Percentiles rank a stretch among this genome's conserved stretches.
Evolutionary conservation across 2,888 invertebrate genomes (phyloP).

Genomic region (Xestia ashworthii): DNA sequence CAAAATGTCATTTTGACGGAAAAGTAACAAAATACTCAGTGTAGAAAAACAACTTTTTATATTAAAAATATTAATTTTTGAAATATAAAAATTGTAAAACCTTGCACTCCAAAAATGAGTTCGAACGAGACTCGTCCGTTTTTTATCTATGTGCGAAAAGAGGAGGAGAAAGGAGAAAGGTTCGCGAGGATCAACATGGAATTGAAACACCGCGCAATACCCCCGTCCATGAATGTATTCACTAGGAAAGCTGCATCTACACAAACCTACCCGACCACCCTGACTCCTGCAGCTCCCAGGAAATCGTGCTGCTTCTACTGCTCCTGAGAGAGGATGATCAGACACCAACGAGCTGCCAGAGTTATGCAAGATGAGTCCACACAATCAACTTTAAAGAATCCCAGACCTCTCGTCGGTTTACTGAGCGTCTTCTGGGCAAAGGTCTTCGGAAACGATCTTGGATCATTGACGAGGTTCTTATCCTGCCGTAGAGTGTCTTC

Average conservation of each 20-base stretch:
- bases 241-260: conserved; percentile 79
- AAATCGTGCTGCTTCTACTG: conserved; percentile 83
- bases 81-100: conserved; percentile 41
- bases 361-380: conserved; percentile 16
- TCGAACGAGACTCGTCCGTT: conserved; percentile 84
- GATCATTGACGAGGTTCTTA: conserved; percentile 73
- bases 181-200: conserved; percentile 85
- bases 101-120: conserved; percentile 72
- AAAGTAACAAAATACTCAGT: not conserved
- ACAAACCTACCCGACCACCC: conserved; percentile 83
- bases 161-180: conserved; percentile 87
- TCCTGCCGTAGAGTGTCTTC: conserved; percentile 77
- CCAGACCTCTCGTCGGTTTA: conserved; percentile 71
- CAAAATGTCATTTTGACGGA: conserved; percentile 40
- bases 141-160: conserved; percentile 82
- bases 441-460: conserved; percentile 74
- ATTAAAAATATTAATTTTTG: conserved; percentile 15
- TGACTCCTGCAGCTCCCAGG: conserved; percentile 84
- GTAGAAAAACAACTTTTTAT: conserved; percentile 34
- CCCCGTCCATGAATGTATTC: conserved; percentile 81
- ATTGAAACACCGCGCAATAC: conserved; percentile 77
- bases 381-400: conserved; percentile 54
- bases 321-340: conserved; percentile 66
- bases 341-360: conserved; percentile 17
- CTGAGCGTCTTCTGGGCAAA: conserved; percentile 76